Base-by-base conservation (phyloP, 2,797 vertebrate species). In the Triplophysa bombifrons region DNA sequence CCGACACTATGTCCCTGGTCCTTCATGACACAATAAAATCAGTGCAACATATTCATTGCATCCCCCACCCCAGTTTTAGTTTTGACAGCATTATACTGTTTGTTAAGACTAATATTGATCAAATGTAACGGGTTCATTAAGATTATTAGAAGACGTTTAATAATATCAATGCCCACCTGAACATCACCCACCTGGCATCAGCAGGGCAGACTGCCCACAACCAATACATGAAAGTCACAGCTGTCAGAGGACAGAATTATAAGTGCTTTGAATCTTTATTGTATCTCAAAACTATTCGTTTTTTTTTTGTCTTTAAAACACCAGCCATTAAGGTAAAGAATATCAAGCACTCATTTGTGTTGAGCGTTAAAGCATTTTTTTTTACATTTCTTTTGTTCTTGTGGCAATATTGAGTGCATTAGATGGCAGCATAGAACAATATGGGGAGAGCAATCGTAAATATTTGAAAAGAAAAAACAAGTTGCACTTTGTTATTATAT, bases 211-310 rank as follows among this genome's bases (percentile, higher is more conserved):
- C 58, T 41, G 67, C 50, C 84, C 86, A 75, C 69, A 55, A 82
- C 78, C 20, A 72, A 60, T n/a, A 73, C 78, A 85, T 72, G 61
- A 51, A 86, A 83, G 87, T 86, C 81, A 84, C 81, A 84, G 84
- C 80, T n/a, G 85, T 83, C 82, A 80, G 84, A 58, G 77, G 90
- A 86, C 88, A 89, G 83, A 88, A 85, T 83, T 86, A 90, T 86
- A 90, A 84, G 89, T 87, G 85, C 84, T 83, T 88, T 85, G 88
- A 65, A 55, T 89, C 86, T 91, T 91, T 88, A 30, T 30, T 30
- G 30, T 82, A 87, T 83, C 86, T 91, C 85, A 87, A 91, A 90
- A 86, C 92, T 89, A 91, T 90, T 92, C 86, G 89, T 88, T 89
- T 82, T 88, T 73, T 82, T 80, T 88, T 86, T 89, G 46, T 87